Base-by-base conservation (phyloP, 2,797 vertebrate species). In the Uromys caudimaculatus region DNA sequence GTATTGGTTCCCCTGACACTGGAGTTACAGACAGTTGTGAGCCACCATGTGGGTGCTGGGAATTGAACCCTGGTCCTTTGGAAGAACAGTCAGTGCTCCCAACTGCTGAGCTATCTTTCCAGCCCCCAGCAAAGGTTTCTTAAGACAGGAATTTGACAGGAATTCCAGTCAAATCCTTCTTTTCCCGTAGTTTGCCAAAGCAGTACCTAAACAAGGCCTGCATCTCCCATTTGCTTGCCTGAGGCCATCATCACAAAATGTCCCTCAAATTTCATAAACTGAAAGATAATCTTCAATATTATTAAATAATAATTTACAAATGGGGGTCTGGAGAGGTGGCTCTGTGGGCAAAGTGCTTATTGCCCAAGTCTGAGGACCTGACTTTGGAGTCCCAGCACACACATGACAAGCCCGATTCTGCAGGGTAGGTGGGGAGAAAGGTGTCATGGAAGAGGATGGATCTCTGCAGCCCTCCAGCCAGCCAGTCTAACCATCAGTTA, bases 351-450 rank as follows among this genome's bases (percentile, higher is more conserved):
- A n/a, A 69, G 32, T 24, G 3, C 9, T 52, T 52, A 24, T 4
- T 14, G 21, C 62, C n/a, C 41, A 16, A 9, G 27, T 12, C 13
- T 9, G 12, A 52, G 32, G 44, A 13, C 19, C 27, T 64, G 62
- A n/a, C 32, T 69, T n/a, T n/a, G 60, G 32, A 50, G 27, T n/a
- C 44, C 44, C 29, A n/a, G 32, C 19, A 64, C 17, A 0, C 32
- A 50, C 3, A 24, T 13, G 50, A n/a, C 62, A 69, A 86, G 32
- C 32, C 32, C 0, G 62, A 52, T 27, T 52, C 83, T 86, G 21
- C 29, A 24, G 38, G 27, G 17, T 44, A 6, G 3, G 41, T 62
- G 9, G 0, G 0, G n/a, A 47, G 29, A 16, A 14, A 32, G 2
- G 6, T 41, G 47, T 44, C 19, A 23, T 56, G 1, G 16, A 23